phyloP scores from a whole-genome alignment of 2,888 invertebrate genomes.

The Eilema griseolum region DNA sequence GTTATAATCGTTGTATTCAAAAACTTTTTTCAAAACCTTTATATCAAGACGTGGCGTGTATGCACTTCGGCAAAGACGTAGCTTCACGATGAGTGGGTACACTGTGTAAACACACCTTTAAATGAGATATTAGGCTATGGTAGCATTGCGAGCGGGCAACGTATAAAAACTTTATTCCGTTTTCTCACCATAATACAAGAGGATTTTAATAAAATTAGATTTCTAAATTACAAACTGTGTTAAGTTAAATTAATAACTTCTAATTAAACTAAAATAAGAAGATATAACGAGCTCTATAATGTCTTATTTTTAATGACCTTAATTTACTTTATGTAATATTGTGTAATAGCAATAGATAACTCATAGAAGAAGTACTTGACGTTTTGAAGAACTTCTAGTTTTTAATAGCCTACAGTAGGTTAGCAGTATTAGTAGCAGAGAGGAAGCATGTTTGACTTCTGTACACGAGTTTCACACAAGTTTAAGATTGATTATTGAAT shows the following conservation, averaged over 20 bases:
- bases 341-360: slow-evolving; percentile 37
- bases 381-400: neutral
- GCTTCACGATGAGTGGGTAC: slow-evolving; percentile 65
- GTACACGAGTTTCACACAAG: neutral
- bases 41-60: slow-evolving; percentile 66
- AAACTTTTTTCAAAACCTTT: slow-evolving; percentile 60
- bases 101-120: slow-evolving; percentile 77
- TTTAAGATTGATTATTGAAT: neutral
- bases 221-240: slow-evolving; percentile 48
- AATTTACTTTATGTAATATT: slow-evolving; percentile 48
- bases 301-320: slow-evolving; percentile 41
- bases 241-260: slow-evolving; percentile 50
- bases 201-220: slow-evolving; percentile 53
- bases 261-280: slow-evolving; percentile 52
- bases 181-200: slow-evolving; percentile 37
- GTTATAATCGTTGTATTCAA: slow-evolving; percentile 48
- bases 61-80: slow-evolving; percentile 71
- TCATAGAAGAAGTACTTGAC: slow-evolving; percentile 6
- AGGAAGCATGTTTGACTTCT: neutral
- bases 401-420: neutral
- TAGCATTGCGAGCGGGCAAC: slow-evolving; percentile 39
- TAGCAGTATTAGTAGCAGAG: neutral
- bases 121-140: slow-evolving; percentile 67
- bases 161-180: slow-evolving; percentile 32
- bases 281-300: slow-evolving; percentile 45